Evolutionary conservation across 2,888 invertebrate species (phyloP), one percentile per base, ranked within the genome.

Genomic region (Nysson spinosus): DNA sequence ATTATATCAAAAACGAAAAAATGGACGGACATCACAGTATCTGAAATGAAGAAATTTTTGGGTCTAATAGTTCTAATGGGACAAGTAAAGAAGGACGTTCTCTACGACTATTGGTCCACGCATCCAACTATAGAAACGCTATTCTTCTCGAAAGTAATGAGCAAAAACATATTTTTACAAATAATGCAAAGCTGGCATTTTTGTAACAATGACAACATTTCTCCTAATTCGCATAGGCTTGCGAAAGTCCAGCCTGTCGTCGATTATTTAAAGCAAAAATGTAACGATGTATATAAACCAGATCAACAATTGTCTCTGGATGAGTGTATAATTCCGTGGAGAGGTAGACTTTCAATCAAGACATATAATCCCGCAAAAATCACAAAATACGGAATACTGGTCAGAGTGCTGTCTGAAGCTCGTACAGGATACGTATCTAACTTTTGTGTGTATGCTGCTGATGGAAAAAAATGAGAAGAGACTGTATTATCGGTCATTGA

Each of bases 271-370:
- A 34, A 43, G 43, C 0, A 28, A 22, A 69, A 57, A 47, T 74
- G 69, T 67, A 49, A 24, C 28, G 16, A 46, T 7, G 50, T 67
- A 16, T 74, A 69, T 50, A 72, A 57, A 44, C 69, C 67, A 20
- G 7, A 34, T 43, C 56, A 57, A 46, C 46, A 72, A 56, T 30
- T 73, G 20, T 64, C 69, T 28, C 22, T 76, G 14, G 68, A 76
- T 51, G 69, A 72, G 44, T 60, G 71, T 40, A 66, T 77, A 40
- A 63, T 78, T 39, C 75, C 73, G 28, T 77, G 71, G 71, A 28
- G 70, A 49, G 75, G 74, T 20, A 56, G 64, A 56, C 51, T 74
- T n/a, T 39, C 43, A 20, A 63, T 74, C 20, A 56, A 61, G 42
- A 70, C 72, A 16, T 73, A 73, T 47, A 70, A 75, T 70, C 42